These are phyloP conservation scores for Hycleus cichorii DNA, from an alignment of 1,140 invertebrate species.

Conservation along the genomic window DNA sequence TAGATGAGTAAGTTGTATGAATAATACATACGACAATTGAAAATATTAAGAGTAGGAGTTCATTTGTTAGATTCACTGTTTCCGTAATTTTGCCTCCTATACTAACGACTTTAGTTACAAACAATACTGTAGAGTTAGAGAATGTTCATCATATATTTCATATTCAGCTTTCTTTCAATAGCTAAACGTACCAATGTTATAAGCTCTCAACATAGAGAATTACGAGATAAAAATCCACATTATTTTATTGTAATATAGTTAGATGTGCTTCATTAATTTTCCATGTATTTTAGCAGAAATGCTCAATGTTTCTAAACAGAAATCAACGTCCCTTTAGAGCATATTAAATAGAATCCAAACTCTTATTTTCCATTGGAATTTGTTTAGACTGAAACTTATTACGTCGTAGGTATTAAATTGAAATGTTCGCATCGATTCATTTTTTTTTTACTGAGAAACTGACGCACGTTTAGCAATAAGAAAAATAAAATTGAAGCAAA, in stretches of 20 bases:
- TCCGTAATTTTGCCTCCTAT: conserved; percentile 27
- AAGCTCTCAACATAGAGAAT: background rate
- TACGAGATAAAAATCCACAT: background rate
- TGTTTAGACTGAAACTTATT: conserved; percentile 22
- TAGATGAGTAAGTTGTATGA: conserved; percentile 23
- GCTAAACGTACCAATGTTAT: background rate
- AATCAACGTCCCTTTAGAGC: background rate
- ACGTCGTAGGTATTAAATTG: conserved; percentile 22
- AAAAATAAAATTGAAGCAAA: no score
- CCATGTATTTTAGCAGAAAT: no score
- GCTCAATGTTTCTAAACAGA: no score
- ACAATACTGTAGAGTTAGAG: no score
- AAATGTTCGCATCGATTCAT: conserved; percentile 27
- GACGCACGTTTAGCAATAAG: background rate
- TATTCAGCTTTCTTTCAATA: background rate
- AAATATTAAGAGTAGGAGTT: conserved; percentile 32
- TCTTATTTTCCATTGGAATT: conserved; percentile 21
- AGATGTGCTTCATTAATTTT: conserved; percentile 1
- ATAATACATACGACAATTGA: conserved; percentile 33
- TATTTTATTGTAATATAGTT: background rate
- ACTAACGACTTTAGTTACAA: conserved; percentile 4
- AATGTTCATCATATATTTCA: no score
- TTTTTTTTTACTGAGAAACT: conserved; percentile 11
- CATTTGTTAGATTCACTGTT: conserved; percentile 31
- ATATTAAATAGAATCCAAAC: background rate